Conservation (phyloP, 2,113 vertebrate genomes). For the Eonycteris spelaea region DNA sequence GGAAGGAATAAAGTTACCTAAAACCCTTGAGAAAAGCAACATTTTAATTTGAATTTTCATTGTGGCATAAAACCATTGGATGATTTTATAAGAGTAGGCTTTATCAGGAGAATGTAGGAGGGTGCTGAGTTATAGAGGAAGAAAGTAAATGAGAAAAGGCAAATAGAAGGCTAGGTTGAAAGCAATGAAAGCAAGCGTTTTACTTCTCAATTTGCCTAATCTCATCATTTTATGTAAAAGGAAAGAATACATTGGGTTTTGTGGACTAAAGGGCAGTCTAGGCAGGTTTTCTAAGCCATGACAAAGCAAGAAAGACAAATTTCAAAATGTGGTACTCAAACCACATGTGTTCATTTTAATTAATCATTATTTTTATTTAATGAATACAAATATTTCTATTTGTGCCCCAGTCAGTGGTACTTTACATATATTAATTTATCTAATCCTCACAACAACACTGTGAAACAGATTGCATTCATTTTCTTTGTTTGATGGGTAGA, state of each 20-base stretch:
- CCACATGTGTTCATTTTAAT: neutral
- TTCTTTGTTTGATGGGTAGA: neutral
- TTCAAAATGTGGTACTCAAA: neutral
- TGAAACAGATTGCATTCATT: neutral
- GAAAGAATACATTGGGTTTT: neutral
- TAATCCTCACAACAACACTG: neutral
- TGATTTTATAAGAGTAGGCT: neutral
- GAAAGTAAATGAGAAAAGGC: neutral
- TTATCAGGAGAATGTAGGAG: neutral
- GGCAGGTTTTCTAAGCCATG: neutral
- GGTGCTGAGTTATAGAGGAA: neutral
- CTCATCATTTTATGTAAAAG: neutral
- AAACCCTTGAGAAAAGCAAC: neutral
- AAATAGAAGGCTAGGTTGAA: neutral
- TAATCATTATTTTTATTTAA: neutral
- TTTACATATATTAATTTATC: neutral
- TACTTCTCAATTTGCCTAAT: neutral
- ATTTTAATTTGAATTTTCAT: neutral
- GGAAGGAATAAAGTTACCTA: no score
- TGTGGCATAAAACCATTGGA: neutral
- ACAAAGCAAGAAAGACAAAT: neutral
- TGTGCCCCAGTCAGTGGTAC: neutral
- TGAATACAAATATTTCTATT: neutral
- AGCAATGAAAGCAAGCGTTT: neutral
- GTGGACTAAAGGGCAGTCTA: neutral